Evolutionary conservation across 2,113 vertebrate genomes (phyloP), one percentile per base, ranked within the genome.

Genomic region (Epinephelus lanceolatus): DNA sequence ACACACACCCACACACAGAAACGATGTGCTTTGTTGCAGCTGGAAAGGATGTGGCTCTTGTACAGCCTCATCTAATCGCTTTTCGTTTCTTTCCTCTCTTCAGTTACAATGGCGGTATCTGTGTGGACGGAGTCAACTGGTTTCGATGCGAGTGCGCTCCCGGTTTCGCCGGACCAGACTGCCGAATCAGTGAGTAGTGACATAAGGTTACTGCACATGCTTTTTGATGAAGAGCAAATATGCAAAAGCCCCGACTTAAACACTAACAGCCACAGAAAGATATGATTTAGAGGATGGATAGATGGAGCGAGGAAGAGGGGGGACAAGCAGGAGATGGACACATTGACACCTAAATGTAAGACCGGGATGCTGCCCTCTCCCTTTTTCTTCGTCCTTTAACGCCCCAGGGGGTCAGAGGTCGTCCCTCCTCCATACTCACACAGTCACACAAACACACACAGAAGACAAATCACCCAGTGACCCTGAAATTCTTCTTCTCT

Each of bases 41-140:
- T 90, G 86, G 89, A 90, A 69, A 76, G 78, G 85, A 92, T 87
- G 84, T 83, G 47, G 65, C 62, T 89, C 62, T 76, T 63, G 42
- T 84, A 49, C 55, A 5, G 57, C 69, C 57, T 71, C 82, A 37
- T 81, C 47, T 83, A 59, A 90, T 81, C 5, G 2, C 76, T 66
- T 69, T 61, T 71, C 52, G 6, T 82, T 71, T 78, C 57, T 81
- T 51, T 56, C 49, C 59, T 27, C 73, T 47, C 51, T 14, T 13
- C 94, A 99, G 98, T 91, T 99, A 99, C 93, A 99, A 99, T 0
- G 97, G 98, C 0, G 98, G 97, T 8, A 96, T 98, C 93, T 99
- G 98, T 8, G 96, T 99, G 1, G 98, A 99, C 3, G 98, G 98
- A 2, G 92, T 99, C 92, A 99, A 99, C 94, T 99, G 98, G 98